Evolutionary conservation across 2,797 vertebrate genomes (phyloP), one percentile per base, ranked within the genome.

Genomic region (Centroberyx gerrardi): DNA sequence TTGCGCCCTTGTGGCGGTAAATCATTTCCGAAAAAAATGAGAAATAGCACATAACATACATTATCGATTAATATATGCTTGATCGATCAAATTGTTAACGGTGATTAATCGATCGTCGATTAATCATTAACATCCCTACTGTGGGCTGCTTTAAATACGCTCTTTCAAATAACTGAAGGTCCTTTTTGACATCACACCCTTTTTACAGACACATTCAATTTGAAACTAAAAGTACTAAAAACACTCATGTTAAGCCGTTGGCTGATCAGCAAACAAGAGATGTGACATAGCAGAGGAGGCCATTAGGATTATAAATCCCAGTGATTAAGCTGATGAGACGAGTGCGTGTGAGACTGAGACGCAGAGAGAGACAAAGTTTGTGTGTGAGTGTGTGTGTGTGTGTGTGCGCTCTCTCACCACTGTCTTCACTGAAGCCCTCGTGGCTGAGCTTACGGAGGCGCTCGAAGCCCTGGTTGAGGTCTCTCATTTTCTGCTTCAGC

Each of bases 401-500:
- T 31, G 29, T 44, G 22, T 40, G 4, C 42, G 13, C 54, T 3
- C 13, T 29, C 91, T 91, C 93, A 99, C 98, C 98, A 0, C 95
- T 96, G 81, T 94, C 90, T 13, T 92, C 53, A 0, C 90, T 91
- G 61, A 97, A 99, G 77, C 98, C 98, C 88, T 97, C 96, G 40
- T 97, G 97, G 90, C 97, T 98, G 88, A 99, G 92, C 80, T 94
- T 96, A 29, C 96, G 95, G 68, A 99, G 95, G 8, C 98, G 97
- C 72, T 98, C 97, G 5, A 97, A 97, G 48, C 97, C 98, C 82
- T 98, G 97, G 89, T 95, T 96, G 67, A 99, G 96, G 91, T 95
- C 94, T 53, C 95, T 95, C 76, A 98, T 96, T 69, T 94, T 96
- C 58, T 95, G 95, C 89, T 99, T 98, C 42, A 99, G 96, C 15